Conservation (phyloP, 2,888 invertebrate genomes). For the Drosophila longiperda region DNA sequence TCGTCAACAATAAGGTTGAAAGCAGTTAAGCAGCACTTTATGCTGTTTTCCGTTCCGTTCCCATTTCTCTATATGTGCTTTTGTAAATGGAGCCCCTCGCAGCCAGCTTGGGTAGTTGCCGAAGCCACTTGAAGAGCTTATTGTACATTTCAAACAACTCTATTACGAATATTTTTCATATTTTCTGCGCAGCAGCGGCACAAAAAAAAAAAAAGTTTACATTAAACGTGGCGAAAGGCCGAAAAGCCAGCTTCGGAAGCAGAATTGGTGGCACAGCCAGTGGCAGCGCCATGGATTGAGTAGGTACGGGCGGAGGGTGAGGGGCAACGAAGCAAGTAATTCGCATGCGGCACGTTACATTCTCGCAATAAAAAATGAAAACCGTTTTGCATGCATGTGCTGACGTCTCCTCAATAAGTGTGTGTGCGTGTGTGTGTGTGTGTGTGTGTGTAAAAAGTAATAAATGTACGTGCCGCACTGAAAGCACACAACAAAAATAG, state of each 20-base stretch:
- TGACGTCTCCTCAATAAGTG: conserved; percentile 34
- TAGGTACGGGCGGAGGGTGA: conserved; percentile 19
- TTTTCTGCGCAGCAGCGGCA: conserved; percentile 60
- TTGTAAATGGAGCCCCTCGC: conserved; percentile 3
- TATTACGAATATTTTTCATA: conserved; percentile 82
- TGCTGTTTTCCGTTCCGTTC: conserved; percentile 13
- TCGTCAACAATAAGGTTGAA: conserved; percentile 37
- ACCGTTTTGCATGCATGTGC: conserved; percentile 76
- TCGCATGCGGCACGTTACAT: conserved; percentile 80
- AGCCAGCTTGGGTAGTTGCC: conserved; percentile 44
- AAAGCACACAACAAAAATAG: conserved; percentile 55
- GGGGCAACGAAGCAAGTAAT: conserved; percentile 67
- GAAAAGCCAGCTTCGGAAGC: conserved; percentile 25
- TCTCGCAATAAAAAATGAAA: conserved; percentile 78
- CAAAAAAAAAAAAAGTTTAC: conserved; percentile 62
- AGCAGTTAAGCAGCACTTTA: conserved; percentile 56
- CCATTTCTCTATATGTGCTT: conserved; percentile 30
- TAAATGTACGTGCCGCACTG: conserved; percentile 81
- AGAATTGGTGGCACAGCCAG: conserved; percentile 7
- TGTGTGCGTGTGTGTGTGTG: background rate
- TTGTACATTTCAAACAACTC: conserved; percentile 81
- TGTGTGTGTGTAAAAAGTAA: conserved; percentile 70
- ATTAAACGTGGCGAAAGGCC: conserved; percentile 72
- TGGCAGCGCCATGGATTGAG: conserved; percentile 11
- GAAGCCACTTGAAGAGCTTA: conserved; percentile 76